Base-by-base conservation (phyloP, 2,797 vertebrate genomes). In the Austrolebias charrua region DNA sequence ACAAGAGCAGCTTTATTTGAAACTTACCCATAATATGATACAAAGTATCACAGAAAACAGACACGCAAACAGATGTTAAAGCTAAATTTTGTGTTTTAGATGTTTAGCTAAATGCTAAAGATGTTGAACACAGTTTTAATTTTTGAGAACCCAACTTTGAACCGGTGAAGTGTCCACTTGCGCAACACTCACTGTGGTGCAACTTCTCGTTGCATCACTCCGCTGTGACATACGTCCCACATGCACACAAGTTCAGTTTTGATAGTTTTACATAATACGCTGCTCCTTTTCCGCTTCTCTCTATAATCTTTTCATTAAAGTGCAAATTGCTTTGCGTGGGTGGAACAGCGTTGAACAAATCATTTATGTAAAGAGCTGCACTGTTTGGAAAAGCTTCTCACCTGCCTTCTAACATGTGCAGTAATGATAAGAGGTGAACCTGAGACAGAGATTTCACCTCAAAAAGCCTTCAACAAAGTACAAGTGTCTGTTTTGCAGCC, bases 401-500 rank as follows among this genome's bases (percentile, higher is more conserved):
- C 50, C 49, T 16, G 20, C 55, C 47, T 42, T 5, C 56, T 33
- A 47, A 77, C 55, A 50, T 6, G 31, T 19, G 44, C 48, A 58
- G 60, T 76, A 75, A 76, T 71, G 73, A 84, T 55, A 61, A 11
- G 5, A 44, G 42, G 58, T 55, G 66, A 44, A 58, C 42, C 48
- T 2, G 38, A 67, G 68, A 66, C 20, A 14, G 35, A 73, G 19
- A 66, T 62, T 54, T 63, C 48, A 57, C n/a, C 69, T 62, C 51
- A 7, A 15, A 48, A 51, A 40, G 54, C 20, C 19, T 66, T 71
- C 9, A 46, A 49, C 48, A 54, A 48, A 43, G 58, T 28, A 28
- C 60, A 54, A 73, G 47, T 53, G 51, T 56, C 68, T 60, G 58
- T 72, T 82, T 85, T 76, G 63, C 46, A 66, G 62, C 67, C 9